These are phyloP conservation scores for Arion vulgaris DNA, from an alignment of 1,140 invertebrate genomes.

Conservation along the genomic window DNA sequence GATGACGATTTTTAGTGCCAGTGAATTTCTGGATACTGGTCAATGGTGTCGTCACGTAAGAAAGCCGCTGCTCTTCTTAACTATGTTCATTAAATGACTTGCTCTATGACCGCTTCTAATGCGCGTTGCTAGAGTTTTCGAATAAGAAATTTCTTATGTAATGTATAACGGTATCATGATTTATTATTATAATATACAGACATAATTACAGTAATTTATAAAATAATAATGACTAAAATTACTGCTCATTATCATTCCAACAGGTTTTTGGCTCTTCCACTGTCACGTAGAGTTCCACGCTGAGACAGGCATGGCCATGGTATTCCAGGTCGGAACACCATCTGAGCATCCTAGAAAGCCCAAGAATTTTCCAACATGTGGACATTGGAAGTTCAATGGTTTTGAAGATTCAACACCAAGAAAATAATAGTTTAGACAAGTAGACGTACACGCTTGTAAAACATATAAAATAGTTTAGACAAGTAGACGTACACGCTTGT, in stretches of 20 bases:
- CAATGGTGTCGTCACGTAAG: no score
- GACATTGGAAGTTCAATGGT: slow-evolving; percentile 39
- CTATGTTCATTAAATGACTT: no score
- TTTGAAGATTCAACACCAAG: neutral
- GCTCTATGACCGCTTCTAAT: no score
- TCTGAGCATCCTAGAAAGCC: slow-evolving; percentile 49
- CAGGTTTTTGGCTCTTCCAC: slow-evolving; percentile 64
- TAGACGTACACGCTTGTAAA: no score
- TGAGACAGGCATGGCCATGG: slow-evolving; percentile 59
- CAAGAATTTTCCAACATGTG: slow-evolving; percentile 54
- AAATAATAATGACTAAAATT: slow-evolving; percentile 1
- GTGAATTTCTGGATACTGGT: no score
- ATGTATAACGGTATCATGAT: no score
- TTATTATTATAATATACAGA: neutral
- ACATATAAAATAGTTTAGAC: no score
- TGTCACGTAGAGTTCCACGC: slow-evolving; percentile 66
- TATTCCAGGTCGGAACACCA: slow-evolving; percentile 48
- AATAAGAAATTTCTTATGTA: neutral
- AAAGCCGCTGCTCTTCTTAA: no score
- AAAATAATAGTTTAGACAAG: no score
- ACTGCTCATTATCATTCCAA: neutral
- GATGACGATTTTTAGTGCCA: no score
- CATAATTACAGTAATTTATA: neutral
- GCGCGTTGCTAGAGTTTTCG: no score
- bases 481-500: no score